Conservation (phyloP, 2,888 invertebrate species). For the Cosmorhoe ocellata region DNA sequence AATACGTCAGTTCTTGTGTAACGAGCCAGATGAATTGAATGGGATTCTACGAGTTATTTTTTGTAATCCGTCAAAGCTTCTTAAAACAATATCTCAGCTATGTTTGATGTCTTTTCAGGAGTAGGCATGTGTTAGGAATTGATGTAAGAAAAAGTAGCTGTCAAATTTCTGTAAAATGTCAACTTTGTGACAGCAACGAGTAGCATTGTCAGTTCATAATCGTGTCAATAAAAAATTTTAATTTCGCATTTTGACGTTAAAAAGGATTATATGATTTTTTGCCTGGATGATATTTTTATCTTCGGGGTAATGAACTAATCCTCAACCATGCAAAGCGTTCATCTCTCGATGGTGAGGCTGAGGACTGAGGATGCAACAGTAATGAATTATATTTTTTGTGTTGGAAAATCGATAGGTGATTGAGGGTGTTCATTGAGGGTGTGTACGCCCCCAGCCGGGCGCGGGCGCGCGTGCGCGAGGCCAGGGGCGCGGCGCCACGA, state of each 20-base stretch:
- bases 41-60: not conserved
- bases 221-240: no score
- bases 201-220: no score
- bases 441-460: constrained; percentile 34
- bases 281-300: no score
- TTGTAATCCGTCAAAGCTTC: not conserved
- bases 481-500: constrained; percentile 64
- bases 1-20: no score
- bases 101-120: no score
- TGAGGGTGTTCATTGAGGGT: constrained; percentile 77
- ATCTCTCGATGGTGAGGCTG: constrained; percentile 25
- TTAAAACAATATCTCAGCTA: not conserved
- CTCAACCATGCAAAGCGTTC: constrained; percentile 34
- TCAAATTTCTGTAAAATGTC: no score
- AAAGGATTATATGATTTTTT: no score
- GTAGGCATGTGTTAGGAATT: no score
- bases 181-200: no score
- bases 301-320: constrained; percentile 22
- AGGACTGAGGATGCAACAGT: constrained; percentile 41
- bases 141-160: no score
- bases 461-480: constrained; percentile 69
- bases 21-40: not conserved
- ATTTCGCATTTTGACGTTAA: no score
- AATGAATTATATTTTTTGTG: constrained; percentile 77
- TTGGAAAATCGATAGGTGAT: constrained; percentile 54